phyloP scores from a whole-genome alignment of 1,140 invertebrate genomes.

The Pinna nobilis region DNA sequence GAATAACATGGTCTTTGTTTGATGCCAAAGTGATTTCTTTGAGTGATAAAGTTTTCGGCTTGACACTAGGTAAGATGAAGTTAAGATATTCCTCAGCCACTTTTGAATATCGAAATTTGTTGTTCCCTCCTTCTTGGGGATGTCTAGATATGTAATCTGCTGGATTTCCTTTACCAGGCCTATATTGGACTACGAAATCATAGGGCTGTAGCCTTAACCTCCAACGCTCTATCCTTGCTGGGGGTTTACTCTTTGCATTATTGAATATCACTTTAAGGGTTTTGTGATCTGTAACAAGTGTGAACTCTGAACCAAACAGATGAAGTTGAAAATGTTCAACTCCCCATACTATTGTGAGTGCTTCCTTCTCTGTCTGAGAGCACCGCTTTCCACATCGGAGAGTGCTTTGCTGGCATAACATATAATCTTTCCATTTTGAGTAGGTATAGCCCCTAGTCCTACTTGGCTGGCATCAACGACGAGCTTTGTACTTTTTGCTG shows the following conservation, averaged over 20 bases:
- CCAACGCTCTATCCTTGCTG: slow-evolving; percentile 36
- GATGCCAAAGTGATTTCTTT: slow-evolving; percentile 4
- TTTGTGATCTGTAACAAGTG: slow-evolving; percentile 12
- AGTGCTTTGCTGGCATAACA: slow-evolving; percentile 43
- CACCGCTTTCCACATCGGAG: slow-evolving; percentile 53
- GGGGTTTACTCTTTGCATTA: slow-evolving; percentile 18
- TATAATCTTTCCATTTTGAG: slow-evolving; percentile 34
- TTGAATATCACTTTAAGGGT: slow-evolving; percentile 23
- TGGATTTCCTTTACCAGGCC: slow-evolving; percentile 23
- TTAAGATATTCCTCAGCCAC: slow-evolving; percentile 26
- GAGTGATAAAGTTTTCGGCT: slow-evolving; percentile 5
- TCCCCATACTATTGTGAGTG: slow-evolving; percentile 70
- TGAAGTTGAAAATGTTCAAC: slow-evolving; percentile 50
- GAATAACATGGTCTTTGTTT: not conserved
- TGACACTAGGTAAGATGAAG: not conserved
- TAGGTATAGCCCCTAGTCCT: slow-evolving; percentile 18
- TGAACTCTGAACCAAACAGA: slow-evolving; percentile 16
- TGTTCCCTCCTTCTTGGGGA: not conserved
- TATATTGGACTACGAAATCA: slow-evolving; percentile 22
- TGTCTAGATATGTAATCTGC: slow-evolving; percentile 34
- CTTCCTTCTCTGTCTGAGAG: slow-evolving; percentile 73
- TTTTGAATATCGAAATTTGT: slow-evolving; percentile 10
- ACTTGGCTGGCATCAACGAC: slow-evolving; percentile 4
- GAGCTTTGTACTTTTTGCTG: slow-evolving; percentile 14
- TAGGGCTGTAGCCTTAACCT: slow-evolving; percentile 32